phyloP scores from a whole-genome alignment of 30 jellyfish, hydroid and myxozoan genomes.

The Aurelia coerulea region DNA sequence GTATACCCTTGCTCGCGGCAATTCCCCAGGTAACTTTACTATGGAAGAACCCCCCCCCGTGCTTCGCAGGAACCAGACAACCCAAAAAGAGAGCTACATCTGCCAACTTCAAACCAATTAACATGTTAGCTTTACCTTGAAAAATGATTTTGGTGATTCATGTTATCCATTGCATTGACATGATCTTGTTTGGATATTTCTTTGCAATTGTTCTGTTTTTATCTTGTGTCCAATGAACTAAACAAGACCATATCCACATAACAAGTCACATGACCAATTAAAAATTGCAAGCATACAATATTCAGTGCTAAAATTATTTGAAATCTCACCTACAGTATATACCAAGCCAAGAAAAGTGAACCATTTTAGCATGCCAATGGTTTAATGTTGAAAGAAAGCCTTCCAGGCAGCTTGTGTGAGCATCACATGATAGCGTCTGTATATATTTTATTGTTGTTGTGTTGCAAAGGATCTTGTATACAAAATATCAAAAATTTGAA shows the following conservation, averaged over 20 bases:
- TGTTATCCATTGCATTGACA: background rate
- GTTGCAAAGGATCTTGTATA: slow-evolving; percentile 1
- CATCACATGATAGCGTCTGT: slow-evolving; percentile 21
- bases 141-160: no score
- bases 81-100: no score
- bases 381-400: slow-evolving; percentile 16
- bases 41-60: no score
- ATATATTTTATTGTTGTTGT: background rate
- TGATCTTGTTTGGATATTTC: slow-evolving; percentile 12
- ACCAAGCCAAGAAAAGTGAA: slow-evolving; percentile 27
- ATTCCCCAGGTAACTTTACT: no score
- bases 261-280: slow-evolving; percentile 15
- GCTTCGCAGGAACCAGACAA: no score
- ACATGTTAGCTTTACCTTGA: no score
- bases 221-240: slow-evolving; percentile 2
- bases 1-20: no score
- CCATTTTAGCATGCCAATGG: slow-evolving; percentile 31
- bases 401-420: slow-evolving; percentile 27
- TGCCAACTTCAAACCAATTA: no score
- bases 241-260: slow-evolving; percentile 1
- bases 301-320: background rate
- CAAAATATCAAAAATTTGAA: slow-evolving; percentile 6
- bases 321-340: slow-evolving; percentile 8
- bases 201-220: background rate
- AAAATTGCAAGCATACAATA: background rate